Percentiles rank a stretch among this genome's conserved stretches.
phyloP scores from a whole-genome alignment of 1,140 invertebrate species.

The Orussus abietinus region DNA sequence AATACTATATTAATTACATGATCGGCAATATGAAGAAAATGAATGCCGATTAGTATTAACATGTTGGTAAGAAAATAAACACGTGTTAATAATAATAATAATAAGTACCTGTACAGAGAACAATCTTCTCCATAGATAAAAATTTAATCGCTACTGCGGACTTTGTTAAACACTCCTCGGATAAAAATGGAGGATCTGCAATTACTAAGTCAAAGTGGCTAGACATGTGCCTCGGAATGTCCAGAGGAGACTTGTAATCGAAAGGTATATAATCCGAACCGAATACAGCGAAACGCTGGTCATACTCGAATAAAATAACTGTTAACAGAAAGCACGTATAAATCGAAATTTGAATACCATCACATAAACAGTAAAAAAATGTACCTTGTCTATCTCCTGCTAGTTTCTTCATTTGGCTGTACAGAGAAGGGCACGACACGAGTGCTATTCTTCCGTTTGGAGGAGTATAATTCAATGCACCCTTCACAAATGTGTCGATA shows the following conservation, averaged over 20 bases:
- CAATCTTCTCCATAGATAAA: slow-evolving; percentile 74
- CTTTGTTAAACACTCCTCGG: slow-evolving; percentile 88
- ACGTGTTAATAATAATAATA: no score
- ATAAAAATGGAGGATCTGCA: slow-evolving; percentile 91
- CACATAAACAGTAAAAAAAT: no score
- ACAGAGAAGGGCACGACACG: slow-evolving; percentile 87
- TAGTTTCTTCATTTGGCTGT: slow-evolving; percentile 61
- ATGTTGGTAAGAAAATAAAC: no score
- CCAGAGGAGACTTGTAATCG: slow-evolving; percentile 80
- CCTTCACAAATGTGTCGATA: slow-evolving; percentile 63
- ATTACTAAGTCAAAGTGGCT: slow-evolving; percentile 79
- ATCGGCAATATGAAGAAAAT: no score
- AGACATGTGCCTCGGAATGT: slow-evolving; percentile 61
- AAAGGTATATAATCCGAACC: slow-evolving; percentile 81
- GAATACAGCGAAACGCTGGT: slow-evolving; percentile 74
- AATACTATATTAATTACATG: slow-evolving; percentile 15
- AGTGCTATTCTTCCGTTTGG: slow-evolving; percentile 70
- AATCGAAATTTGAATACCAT: no score
- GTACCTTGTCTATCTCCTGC: slow-evolving; percentile 47
- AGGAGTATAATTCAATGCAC: slow-evolving; percentile 56
- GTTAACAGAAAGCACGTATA: no score
- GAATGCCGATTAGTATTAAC: slow-evolving; percentile 1
- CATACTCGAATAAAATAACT: slow-evolving; percentile 80
- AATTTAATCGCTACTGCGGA: slow-evolving; percentile 74
- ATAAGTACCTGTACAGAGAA: slow-evolving; percentile 81